A percentile compares a stretch with the other conserved stretches of the same genome.
Evolutionary conservation across 2,797 vertebrate species (phyloP).

Genomic region (Champsocephalus gunnari): DNA sequence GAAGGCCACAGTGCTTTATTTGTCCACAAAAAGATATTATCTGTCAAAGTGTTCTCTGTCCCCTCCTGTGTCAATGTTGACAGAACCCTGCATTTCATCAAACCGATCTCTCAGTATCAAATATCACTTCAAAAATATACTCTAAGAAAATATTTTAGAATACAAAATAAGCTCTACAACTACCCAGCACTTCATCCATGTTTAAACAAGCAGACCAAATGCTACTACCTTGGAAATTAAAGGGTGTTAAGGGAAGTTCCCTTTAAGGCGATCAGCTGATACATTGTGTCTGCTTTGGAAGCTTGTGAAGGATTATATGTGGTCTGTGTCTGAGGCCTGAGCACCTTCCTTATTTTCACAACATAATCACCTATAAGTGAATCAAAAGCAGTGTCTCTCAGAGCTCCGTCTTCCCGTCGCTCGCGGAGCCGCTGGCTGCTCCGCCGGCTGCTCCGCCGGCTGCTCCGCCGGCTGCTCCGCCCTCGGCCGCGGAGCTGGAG

Average conservation of each 20-base stretch:
- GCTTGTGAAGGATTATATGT: constrained; percentile 4
- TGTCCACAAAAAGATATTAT: neutral
- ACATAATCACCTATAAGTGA: neutral
- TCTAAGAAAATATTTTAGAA: constrained; percentile 8
- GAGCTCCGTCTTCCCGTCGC: constrained; percentile 83
- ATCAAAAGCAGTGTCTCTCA: constrained; percentile 60
- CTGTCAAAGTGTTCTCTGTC: constrained; percentile 1
- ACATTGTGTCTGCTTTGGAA: constrained; percentile 8
- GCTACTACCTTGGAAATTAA: neutral
- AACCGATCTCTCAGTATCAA: constrained; percentile 70
- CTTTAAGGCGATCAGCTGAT: constrained; percentile 19
- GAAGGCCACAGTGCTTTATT: constrained; percentile 46
- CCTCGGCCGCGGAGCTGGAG: constrained; percentile 45
- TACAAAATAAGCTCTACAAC: constrained; percentile 1
- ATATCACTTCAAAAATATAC: constrained; percentile 73
- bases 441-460: constrained; percentile 46
- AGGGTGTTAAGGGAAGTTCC: neutral
- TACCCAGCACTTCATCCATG: neutral
- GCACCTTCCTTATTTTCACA: neutral
- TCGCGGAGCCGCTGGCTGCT: constrained; percentile 58
- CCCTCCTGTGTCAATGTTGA: constrained; percentile 40
- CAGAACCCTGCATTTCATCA: constrained; percentile 63
- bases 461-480: constrained; percentile 44
- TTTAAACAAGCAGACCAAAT: constrained; percentile 9
- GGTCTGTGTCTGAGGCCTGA: constrained; percentile 20